phyloP scores from a whole-genome alignment of 2,797 vertebrate species.

The Pangasius larnaudii region DNA sequence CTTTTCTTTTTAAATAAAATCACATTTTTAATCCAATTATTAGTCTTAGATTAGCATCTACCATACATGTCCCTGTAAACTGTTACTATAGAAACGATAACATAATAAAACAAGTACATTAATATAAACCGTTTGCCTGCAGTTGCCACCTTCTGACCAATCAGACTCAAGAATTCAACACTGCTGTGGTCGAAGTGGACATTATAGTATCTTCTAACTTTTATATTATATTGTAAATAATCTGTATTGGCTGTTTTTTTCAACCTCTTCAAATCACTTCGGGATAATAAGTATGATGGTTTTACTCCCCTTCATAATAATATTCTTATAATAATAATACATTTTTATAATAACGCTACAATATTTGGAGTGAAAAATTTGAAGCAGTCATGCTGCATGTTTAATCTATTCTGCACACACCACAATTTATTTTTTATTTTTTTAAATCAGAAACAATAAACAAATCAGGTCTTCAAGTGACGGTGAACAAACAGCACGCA shows the following conservation, averaged over 20 bases:
- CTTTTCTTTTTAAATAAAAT: not conserved
- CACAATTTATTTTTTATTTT: too few species aligned
- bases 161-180: not conserved
- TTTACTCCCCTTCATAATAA: not conserved
- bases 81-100: not conserved
- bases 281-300: not conserved
- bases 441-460: not conserved
- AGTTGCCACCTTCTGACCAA: not conserved
- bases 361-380: too few species aligned
- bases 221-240: not conserved
- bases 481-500: not conserved
- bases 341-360: too few species aligned
- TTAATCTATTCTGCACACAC: not conserved
- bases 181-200: not conserved
- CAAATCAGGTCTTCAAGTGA: not conserved
- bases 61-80: not conserved
- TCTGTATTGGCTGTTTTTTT: not conserved
- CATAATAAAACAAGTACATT: not conserved
- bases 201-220: not conserved
- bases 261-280: not conserved
- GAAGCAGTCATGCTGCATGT: not conserved
- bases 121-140: not conserved
- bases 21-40: not conserved
- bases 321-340: not conserved
- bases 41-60: not conserved